Evolutionary conservation across 2,113 vertebrate species (phyloP).

Genomic region (Melanerpes formicivorus): DNA sequence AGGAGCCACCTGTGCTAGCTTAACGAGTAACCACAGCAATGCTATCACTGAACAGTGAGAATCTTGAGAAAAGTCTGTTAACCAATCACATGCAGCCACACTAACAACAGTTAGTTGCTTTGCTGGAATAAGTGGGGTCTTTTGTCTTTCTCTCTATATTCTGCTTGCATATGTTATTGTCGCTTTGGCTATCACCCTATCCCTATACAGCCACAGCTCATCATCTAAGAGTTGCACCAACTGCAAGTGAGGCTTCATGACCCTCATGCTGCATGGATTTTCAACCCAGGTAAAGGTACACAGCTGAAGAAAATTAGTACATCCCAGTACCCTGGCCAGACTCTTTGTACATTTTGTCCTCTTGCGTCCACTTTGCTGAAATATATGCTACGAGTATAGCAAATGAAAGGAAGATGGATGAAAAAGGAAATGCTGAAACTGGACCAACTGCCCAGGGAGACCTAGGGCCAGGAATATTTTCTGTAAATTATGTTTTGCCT

Average conservation of each 20-base stretch:
- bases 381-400: not conserved
- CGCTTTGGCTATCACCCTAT: too few species aligned
- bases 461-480: not conserved
- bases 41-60: too few species aligned
- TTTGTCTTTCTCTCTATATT: too few species aligned
- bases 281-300: not conserved
- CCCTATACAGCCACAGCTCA: not conserved
- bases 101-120: too few species aligned
- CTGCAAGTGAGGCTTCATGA: not conserved
- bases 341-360: rapidly evolving
- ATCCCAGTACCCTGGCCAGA: not conserved
- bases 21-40: too few species aligned
- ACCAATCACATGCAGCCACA: too few species aligned
- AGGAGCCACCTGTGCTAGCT: too few species aligned
- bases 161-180: too few species aligned
- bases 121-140: too few species aligned
- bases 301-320: not conserved
- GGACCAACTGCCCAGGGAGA: not conserved
- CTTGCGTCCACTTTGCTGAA: not conserved
- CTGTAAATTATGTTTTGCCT: not conserved
- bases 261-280: rapidly evolving
- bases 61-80: too few species aligned
- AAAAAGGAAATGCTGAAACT: not conserved
- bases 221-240: not conserved
- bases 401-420: not conserved